Base-by-base conservation (phyloP, 2,888 invertebrate species). In the Eupithecia inturbata region DNA sequence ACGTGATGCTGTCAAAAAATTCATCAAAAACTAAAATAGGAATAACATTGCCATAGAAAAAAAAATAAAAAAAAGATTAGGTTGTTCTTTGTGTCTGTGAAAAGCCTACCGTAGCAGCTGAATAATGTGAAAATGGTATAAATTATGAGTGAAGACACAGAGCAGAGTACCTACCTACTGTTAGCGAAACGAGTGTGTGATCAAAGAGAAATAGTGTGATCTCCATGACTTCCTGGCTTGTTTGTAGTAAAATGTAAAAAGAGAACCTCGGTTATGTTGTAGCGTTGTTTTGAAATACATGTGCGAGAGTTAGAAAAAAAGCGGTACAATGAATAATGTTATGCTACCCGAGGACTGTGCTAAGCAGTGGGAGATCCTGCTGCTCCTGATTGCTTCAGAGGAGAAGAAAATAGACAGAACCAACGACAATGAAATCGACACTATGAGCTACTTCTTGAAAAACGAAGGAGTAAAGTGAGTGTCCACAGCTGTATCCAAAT, bases 391-490 rank as follows among this genome's bases (percentile, higher is more conserved):
- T 69, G 90, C 92, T 28, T 90, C 92, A 12, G 94, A 94, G 77
- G 94, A 94, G 76, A 93, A 91, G 82, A 94, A 91, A 78, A 91
- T 91, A 74, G 91, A 93, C 81, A 85, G 92, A 41, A 91, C 90
- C 9, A 84, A 79, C 67, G 92, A 93, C 57, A 87, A 82, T 72
- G 93, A 93, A 78, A 83, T 92, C 14, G 92, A 93, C 33, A 92
- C 92, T 1, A 91, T 94, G 88, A 87, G 79, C 66, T 93, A 94
- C 80, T 91, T 93, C 80, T 86, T 84, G 73, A 88, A 85, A n/a
- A 91, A 92, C 74, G 88, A 89, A 79, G 92, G 92, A 70, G 85
- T 93, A 45, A 87, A 89, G 93, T 93, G 77, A 79, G 87, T 82
- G 64, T 57, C 22, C 26, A 16, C 28, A 19, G 22, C 22, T 22